Evolutionary conservation across 2,797 vertebrate species (phyloP).

Genomic region (Luscinia luscinia): DNA sequence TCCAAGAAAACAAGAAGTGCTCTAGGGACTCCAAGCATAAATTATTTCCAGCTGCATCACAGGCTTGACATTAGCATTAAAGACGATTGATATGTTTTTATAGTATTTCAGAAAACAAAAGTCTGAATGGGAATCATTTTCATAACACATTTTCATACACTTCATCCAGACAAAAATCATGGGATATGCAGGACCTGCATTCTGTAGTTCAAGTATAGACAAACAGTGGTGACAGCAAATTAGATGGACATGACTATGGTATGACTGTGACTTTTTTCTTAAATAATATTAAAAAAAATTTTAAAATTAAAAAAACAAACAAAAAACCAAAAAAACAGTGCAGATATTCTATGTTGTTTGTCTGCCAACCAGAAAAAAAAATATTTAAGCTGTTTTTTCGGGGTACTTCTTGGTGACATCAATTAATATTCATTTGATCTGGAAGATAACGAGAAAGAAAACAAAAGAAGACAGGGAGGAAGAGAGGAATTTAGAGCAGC

Average conservation of each 20-base stretch:
- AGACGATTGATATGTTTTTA: not conserved
- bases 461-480: not conserved
- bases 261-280: not conserved
- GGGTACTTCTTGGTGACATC: not conserved
- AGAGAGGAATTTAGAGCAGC: not conserved
- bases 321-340: not conserved
- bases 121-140: not conserved
- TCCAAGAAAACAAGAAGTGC: slow-evolving; percentile 17
- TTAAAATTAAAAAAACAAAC: too few species aligned
- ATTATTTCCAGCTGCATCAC: slow-evolving; percentile 10
- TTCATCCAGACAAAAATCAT: not conserved
- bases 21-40: not conserved
- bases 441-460: not conserved
- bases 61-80: not conserved
- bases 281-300: not conserved
- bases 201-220: not conserved
- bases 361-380: not conserved
- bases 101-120: not conserved
- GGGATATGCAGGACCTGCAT: not conserved
- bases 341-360: not conserved
- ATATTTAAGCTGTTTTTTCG: not conserved
- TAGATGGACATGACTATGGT: not conserved
- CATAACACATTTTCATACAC: not conserved
- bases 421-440: not conserved
- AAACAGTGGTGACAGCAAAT: not conserved